Percentiles rank a stretch among this genome's conserved stretches.
phyloP scores from a whole-genome alignment of 2,888 invertebrate genomes.

The Schizotus pectinicornis region DNA sequence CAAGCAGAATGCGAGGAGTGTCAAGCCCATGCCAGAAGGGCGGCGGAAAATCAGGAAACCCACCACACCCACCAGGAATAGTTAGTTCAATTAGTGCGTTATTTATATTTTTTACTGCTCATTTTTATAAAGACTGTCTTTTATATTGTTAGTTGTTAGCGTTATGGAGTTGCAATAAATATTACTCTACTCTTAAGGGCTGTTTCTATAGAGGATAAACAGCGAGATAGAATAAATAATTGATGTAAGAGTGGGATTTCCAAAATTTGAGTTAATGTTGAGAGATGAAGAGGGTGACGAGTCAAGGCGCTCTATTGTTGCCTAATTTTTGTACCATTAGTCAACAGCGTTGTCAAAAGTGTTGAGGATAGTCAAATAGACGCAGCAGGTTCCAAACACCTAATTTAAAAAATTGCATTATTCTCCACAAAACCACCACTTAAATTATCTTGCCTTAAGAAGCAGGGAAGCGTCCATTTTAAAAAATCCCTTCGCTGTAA shows the following conservation, averaged over 20 bases:
- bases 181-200: background rate
- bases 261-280: no score
- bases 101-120: constrained; percentile 17
- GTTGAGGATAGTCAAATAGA: constrained; percentile 19
- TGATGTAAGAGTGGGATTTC: no score
- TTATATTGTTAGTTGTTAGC: background rate
- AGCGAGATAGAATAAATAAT: no score
- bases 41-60: constrained; percentile 1
- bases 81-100: background rate
- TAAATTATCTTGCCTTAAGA: background rate
- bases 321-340: no score
- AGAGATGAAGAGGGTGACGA: no score
- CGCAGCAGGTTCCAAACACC: constrained; percentile 24
- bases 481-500: constrained; percentile 6
- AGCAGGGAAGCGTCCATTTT: constrained; percentile 11
- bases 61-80: background rate
- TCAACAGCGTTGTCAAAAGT: constrained; percentile 14
- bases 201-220: background rate
- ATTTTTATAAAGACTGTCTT: constrained; percentile 5
- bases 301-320: no score
- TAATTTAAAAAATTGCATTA: constrained; percentile 8
- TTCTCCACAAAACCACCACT: no score
- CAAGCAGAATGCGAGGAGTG: constrained; percentile 22
- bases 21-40: constrained; percentile 9
- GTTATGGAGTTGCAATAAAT: background rate